Evolutionary conservation across 2,888 invertebrate genomes (phyloP), one percentile per base, ranked within the genome.

Genomic region (Phyto melanocephala): DNA sequence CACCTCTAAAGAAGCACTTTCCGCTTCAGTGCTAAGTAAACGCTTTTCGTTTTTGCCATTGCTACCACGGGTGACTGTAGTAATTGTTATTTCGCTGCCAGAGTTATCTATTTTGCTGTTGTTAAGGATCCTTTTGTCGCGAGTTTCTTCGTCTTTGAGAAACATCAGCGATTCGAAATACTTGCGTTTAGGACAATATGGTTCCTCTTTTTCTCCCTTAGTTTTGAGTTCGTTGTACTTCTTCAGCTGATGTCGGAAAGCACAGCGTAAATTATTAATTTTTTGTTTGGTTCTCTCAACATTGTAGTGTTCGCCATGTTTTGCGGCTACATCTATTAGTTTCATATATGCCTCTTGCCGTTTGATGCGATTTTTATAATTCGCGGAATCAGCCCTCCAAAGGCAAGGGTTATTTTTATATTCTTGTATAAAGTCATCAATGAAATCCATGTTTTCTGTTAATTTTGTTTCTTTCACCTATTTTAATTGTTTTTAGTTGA

Each of bases 101-200:
- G 56, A 52, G 10, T 13, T 42, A 5, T 83, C 79, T 28, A 63
- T 42, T 62, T 83, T 85, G 15, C 4, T 60, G 72, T 45, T 58
- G 1, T 72, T 80, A 7, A 60, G 52, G 35, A 80, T 67, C 22
- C 81, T 65, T 28, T 84, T 85, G 15, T 85, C 84, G 20, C 78
- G 47, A 17, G 86, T 90, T 76, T 91, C 91, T 68, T 91, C 91
- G 65, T 91, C 90, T 82, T 89, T 88, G n/a, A 91, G 81, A 85
- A 91, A 91, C 91, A 91, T 90, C 2, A 91, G 85, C 45, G 90
- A 90, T 82, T 91, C 91, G 63, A 91, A 91, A 75, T 91, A 91
- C 67, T 89, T 87, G 13, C 91, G 87, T 70, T 91, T 91, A 0
- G 91, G 91, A 24, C 91, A 91, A 37, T 91, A 91, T 0, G 88